These are phyloP conservation scores for Apis laboriosa DNA, from an alignment of 1,140 invertebrate genomes.

Conservation along the genomic window DNA sequence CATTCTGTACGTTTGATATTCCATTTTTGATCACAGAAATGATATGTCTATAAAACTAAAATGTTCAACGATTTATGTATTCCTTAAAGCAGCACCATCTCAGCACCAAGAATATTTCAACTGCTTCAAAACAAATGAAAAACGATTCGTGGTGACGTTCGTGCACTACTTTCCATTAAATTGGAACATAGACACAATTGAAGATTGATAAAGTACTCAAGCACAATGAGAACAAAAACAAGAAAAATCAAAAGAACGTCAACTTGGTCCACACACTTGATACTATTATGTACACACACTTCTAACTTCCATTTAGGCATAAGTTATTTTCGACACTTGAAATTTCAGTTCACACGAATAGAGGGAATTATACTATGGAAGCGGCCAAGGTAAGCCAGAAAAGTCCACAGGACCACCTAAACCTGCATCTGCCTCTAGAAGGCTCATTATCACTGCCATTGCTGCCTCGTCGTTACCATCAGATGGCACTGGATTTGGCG, in stretches of 20 bases:
- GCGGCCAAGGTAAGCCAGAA: constrained; percentile 92
- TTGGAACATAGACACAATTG: background rate
- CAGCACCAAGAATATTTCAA: constrained; percentile 47
- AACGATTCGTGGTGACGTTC: background rate
- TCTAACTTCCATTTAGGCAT: background rate
- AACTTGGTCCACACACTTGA: constrained; percentile 6
- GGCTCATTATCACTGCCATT: constrained; percentile 96
- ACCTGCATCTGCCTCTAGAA: constrained; percentile 89
- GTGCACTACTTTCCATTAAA: background rate
- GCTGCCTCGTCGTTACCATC: constrained; percentile 94
- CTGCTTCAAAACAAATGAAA: background rate
- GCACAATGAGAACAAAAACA: background rate
- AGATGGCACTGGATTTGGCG: constrained; percentile 79
- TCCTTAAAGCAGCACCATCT: constrained; percentile 51
- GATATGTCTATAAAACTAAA: constrained; percentile 26
- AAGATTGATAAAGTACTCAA: constrained; percentile 13
- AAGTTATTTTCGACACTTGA: constrained; percentile 2
- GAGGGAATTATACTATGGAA: constrained; percentile 82
- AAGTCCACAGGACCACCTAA: constrained; percentile 92
- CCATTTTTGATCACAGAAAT: constrained; percentile 40
- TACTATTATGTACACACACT: constrained; percentile 25
- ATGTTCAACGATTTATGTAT: constrained; percentile 20
- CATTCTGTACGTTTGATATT: constrained; percentile 12
- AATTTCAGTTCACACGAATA: background rate
- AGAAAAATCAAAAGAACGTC: background rate